A percentile compares a stretch with the other conserved stretches of the same genome.
Evolutionary conservation across 2,113 vertebrate genomes (phyloP).

Genomic region (Rostratula benghalensis): DNA sequence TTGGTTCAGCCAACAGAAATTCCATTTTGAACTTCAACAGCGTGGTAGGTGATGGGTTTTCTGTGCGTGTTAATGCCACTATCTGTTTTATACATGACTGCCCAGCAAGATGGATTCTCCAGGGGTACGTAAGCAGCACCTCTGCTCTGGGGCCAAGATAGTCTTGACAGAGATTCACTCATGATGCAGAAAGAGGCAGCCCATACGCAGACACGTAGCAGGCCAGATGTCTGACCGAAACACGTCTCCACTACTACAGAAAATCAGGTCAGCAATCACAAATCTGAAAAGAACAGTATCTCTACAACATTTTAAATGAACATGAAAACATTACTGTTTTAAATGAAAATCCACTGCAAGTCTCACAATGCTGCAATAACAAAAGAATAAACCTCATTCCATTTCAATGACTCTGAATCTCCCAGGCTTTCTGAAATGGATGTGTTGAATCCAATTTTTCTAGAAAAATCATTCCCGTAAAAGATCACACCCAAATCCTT

Average conservation of each 20-base stretch:
- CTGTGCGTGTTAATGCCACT: background rate
- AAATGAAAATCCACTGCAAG: background rate
- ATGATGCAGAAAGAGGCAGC: rapidly evolving
- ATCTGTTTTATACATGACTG: background rate
- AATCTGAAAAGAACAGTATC: background rate
- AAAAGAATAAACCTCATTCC: background rate
- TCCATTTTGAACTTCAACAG: background rate
- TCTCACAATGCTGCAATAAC: background rate
- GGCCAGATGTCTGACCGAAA: background rate
- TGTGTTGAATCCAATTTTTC: background rate
- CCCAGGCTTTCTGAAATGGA: background rate
- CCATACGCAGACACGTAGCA: background rate
- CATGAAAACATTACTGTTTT: background rate
- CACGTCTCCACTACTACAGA: background rate
- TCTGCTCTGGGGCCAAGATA: background rate
- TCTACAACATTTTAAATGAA: rapidly evolving
- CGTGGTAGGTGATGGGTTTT: background rate
- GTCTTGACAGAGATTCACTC: background rate
- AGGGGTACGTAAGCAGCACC: background rate
- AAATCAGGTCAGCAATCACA: background rate
- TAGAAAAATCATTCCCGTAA: background rate
- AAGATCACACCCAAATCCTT: background rate
- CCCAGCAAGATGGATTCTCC: background rate
- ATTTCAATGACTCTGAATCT: background rate
- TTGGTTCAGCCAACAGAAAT: background rate